Conservation (phyloP, 2,113 vertebrate genomes). For the Phalacrocorax pelagicus region DNA sequence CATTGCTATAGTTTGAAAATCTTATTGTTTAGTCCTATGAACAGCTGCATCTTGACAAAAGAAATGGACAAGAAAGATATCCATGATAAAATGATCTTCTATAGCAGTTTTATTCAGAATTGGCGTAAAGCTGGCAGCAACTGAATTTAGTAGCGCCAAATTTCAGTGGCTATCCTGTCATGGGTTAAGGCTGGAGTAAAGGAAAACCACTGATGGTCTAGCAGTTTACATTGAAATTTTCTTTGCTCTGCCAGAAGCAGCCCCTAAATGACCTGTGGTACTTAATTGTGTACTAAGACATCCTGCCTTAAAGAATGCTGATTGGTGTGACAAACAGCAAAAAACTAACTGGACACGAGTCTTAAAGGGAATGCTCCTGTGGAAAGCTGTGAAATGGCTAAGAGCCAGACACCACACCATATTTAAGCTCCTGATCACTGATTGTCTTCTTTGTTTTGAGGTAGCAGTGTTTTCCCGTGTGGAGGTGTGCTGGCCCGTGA, state of each 20-base stretch:
- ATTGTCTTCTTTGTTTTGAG: not conserved
- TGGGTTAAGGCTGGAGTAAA: not conserved
- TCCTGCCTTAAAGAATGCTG: not conserved
- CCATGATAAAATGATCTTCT: not conserved
- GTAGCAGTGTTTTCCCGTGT: not conserved
- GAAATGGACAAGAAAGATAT: not conserved
- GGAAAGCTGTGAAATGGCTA: not conserved
- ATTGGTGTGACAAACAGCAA: not conserved
- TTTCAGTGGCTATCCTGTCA: not conserved
- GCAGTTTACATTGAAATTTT: not conserved
- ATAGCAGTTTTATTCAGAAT: not conserved
- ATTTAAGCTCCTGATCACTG: accelerated
- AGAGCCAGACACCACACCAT: accelerated
- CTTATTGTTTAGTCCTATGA: not conserved
- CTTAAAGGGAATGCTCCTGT: not conserved
- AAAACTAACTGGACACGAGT: not conserved
- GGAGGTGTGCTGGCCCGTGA: not conserved
- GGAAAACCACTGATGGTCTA: not conserved
- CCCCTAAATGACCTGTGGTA: not conserved
- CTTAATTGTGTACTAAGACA: not conserved
- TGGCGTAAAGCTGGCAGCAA: not conserved
- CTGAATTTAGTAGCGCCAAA: not conserved
- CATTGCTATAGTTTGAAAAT: not conserved
- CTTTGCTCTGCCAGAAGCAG: not conserved
- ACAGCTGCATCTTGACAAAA: not conserved